Evolutionary conservation across 2,797 vertebrate species (phyloP), one percentile per base, ranked within the genome.

Genomic region (Brachyalestes nurse): DNA sequence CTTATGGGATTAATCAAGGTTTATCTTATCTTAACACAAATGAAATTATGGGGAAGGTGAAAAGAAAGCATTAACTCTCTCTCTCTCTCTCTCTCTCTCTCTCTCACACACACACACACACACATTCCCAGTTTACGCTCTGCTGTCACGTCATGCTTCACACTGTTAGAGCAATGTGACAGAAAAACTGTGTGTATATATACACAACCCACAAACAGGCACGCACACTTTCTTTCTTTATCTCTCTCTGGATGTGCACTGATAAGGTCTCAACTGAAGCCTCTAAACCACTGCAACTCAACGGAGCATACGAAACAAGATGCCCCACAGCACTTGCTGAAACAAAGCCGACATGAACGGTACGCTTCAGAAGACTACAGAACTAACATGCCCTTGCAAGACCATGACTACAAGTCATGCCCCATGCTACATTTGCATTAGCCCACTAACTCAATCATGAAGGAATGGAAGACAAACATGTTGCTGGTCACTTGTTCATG

Each of bases 271-370:
- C 74, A 34, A 65, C 61, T 58, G 82, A 75, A 70, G 23, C 42
- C 47, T 72, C 45, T 55, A 28, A 62, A 82, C 74, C 80, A 67
- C 28, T 10, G 40, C 79, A 82, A 76, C 25, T 62, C 65, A 78
- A 17, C 79, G 47, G 57, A 78, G 72, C 64, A 49, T 78, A 49
- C 62, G 47, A 47, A 72, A 82, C 25, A 49, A 75, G 45, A 75
- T 38, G 25, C 74, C 66, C 72, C 8, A 65, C 6, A 51, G 57
- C 75, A 53, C 55, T 69, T 76, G 62, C 23, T 40, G 70, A 84
- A 82, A 73, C 72, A 51, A 38, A 72, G 66, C 73, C 75, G 53
- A 53, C 47, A 14, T 67, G 57, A 75, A 53, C 23, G 21, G 47
- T 72, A 61, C 49, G 62, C 57, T 64, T 82, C 42, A 83, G 72